Evolutionary conservation across 92 coral and sea anemone species (phyloP).

Genomic region (Scolanthus callimorphus): DNA sequence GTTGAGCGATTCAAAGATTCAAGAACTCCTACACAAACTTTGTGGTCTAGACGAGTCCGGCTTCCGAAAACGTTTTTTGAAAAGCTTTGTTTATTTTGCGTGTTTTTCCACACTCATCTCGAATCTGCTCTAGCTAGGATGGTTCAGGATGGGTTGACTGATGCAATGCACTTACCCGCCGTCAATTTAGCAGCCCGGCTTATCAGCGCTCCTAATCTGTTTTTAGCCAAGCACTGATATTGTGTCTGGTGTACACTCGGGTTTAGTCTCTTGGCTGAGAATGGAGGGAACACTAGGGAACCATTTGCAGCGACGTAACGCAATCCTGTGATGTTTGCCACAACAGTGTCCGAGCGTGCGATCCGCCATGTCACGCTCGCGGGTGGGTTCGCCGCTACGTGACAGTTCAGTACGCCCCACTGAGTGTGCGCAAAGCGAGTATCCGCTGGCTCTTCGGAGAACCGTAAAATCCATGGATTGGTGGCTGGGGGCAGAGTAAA

Average conservation of each 20-base stretch:
- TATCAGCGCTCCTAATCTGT: conserved; percentile 58
- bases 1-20: too few relatives aligned
- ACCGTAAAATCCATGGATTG: conserved; percentile 73
- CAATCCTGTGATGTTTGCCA: conserved; percentile 62
- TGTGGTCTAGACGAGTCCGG: too few relatives aligned
- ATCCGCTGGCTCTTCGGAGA: conserved; percentile 90
- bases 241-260: conserved; percentile 70
- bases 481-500: conserved; percentile 25
- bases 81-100: too few relatives aligned
- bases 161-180: conserved; percentile 71
- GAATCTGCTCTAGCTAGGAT: too few relatives aligned
- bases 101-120: too few relatives aligned
- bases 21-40: too few relatives aligned
- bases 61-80: too few relatives aligned
- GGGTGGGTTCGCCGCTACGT: conserved; percentile 58
- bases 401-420: conserved; percentile 77
- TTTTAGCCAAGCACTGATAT: conserved; percentile 80
- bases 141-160: too few relatives aligned
- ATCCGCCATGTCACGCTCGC: conserved; percentile 65
- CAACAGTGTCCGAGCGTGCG: conserved; percentile 40
- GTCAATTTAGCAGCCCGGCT: conserved; percentile 77
- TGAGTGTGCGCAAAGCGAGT: conserved; percentile 88
- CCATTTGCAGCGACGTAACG: conserved; percentile 82
- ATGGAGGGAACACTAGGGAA: conserved; percentile 87
- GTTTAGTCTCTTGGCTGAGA: conserved; percentile 42